Percentiles rank a stretch among this genome's conserved stretches.
These are phyloP conservation scores for Rhea americana DNA, from an alignment of 2,113 vertebrate species.

Conservation along the genomic window DNA sequence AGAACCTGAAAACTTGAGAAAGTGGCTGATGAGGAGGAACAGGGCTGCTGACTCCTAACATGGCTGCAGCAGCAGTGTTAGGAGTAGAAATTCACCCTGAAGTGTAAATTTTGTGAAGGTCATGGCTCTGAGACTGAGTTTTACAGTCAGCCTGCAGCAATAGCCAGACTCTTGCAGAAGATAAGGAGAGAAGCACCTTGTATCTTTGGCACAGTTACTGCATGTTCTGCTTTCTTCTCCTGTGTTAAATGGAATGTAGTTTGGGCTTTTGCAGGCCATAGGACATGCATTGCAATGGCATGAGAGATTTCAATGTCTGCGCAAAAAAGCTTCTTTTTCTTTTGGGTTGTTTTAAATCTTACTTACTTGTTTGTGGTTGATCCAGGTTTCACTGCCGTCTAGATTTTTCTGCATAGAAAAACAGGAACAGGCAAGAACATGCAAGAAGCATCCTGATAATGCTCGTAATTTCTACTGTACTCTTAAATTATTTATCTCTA, in stretches of 20 bases:
- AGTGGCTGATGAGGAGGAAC: constrained; percentile 45
- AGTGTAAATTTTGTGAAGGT: background rate
- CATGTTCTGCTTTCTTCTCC: background rate
- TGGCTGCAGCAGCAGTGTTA: background rate
- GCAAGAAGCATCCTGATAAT: background rate
- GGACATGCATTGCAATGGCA: background rate
- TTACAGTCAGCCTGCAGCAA: background rate
- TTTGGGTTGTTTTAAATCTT: background rate
- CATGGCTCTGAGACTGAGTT: background rate
- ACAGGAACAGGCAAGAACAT: background rate
- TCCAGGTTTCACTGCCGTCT: background rate
- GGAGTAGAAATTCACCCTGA: background rate
- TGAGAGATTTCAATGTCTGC: background rate
- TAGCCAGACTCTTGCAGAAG: background rate
- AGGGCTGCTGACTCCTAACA: background rate
- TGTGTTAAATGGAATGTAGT: background rate
- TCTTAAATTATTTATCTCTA: background rate
- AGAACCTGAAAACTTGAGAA: constrained; percentile 37
- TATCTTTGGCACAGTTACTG: background rate
- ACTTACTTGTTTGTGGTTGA: background rate
- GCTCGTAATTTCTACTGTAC: background rate
- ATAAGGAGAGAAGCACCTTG: background rate
- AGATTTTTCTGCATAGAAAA: background rate
- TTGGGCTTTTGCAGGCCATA: background rate
- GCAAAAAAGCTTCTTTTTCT: background rate